phyloP scores from a whole-genome alignment of 2,888 invertebrate species.

The Notodonta dromedarius region DNA sequence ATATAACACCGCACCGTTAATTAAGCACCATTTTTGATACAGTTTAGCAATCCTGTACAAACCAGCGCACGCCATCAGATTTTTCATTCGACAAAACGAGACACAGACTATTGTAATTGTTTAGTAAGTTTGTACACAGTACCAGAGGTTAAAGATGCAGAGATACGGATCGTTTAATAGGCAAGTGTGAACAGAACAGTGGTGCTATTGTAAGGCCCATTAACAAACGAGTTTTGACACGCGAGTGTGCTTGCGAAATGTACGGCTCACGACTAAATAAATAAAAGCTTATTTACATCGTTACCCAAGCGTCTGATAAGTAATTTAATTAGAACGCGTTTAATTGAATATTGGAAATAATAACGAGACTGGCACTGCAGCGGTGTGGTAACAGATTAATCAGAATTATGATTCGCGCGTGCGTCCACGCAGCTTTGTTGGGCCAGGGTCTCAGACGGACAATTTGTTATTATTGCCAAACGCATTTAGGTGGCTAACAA shows the following conservation, averaged over 20 bases:
- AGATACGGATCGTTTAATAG: constrained; percentile 77
- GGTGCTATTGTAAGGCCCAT: constrained; percentile 69
- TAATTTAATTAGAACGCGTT: constrained; percentile 74
- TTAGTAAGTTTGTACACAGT: constrained; percentile 53
- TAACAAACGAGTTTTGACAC: constrained; percentile 79
- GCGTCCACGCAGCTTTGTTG: constrained; percentile 48
- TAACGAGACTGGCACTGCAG: constrained; percentile 44
- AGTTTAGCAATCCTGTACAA: constrained; percentile 30
- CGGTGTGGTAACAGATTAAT: constrained; percentile 64
- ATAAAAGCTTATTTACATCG: constrained; percentile 71
- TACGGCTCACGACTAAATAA: constrained; percentile 72
- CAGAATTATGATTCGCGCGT: constrained; percentile 61
- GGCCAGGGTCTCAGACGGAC: constrained; percentile 31
- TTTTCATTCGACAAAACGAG: constrained; percentile 49
- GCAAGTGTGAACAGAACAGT: constrained; percentile 76
- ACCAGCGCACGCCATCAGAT: constrained; percentile 30
- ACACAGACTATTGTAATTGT: constrained; percentile 47
- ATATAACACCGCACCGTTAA: constrained; percentile 28
- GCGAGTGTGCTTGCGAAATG: constrained; percentile 74
- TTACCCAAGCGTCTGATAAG: constrained; percentile 68
- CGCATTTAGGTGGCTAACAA: constrained; percentile 52
- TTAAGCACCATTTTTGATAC: constrained; percentile 26
- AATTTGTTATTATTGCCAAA: constrained; percentile 51
- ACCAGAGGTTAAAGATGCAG: constrained; percentile 68
- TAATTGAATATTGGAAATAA: constrained; percentile 72